A percentile compares a stretch with the other conserved stretches of the same genome.
Evolutionary conservation across 2,113 vertebrate genomes (phyloP).

Genomic region (Austrofundulus limnaeus): DNA sequence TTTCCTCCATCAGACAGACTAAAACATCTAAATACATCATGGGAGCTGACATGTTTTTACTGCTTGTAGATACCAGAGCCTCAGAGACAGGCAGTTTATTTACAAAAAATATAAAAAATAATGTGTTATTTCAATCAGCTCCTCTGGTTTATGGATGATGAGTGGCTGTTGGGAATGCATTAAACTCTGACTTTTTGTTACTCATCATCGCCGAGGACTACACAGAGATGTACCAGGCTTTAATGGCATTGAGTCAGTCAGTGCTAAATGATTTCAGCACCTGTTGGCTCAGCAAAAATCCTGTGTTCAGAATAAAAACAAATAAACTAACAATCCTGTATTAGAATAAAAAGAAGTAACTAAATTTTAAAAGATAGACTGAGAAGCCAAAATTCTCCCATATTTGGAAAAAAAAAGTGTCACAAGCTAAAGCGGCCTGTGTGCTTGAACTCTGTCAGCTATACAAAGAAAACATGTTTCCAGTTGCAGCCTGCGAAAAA

Average conservation of each 20-base stretch:
- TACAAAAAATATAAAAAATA: too few relatives aligned
- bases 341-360: neutral
- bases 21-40: slow-evolving; percentile 62
- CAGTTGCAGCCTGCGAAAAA: slow-evolving; percentile 9
- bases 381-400: slow-evolving; percentile 26
- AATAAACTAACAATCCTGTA: slow-evolving; percentile 17
- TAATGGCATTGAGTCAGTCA: slow-evolving; percentile 6
- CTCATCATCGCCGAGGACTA: slow-evolving; percentile 5
- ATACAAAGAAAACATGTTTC: neutral
- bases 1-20: slow-evolving; percentile 51
- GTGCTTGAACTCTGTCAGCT: slow-evolving; percentile 27
- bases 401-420: slow-evolving; percentile 50
- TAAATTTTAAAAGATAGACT: slow-evolving; percentile 9
- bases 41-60: slow-evolving; percentile 20
- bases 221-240: slow-evolving; percentile 8
- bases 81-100: neutral
- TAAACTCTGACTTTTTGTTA: slow-evolving; percentile 20
- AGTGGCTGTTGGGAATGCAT: slow-evolving; percentile 16
- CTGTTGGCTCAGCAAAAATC: too few relatives aligned
- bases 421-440: slow-evolving; percentile 31
- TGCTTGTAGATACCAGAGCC: slow-evolving; percentile 14
- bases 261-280: too few relatives aligned
- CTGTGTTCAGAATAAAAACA: too few relatives aligned
- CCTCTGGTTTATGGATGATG: neutral
- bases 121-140: neutral